These are phyloP conservation scores for Prunella fulvescens DNA, from an alignment of 2,113 vertebrate species.

Conservation along the genomic window DNA sequence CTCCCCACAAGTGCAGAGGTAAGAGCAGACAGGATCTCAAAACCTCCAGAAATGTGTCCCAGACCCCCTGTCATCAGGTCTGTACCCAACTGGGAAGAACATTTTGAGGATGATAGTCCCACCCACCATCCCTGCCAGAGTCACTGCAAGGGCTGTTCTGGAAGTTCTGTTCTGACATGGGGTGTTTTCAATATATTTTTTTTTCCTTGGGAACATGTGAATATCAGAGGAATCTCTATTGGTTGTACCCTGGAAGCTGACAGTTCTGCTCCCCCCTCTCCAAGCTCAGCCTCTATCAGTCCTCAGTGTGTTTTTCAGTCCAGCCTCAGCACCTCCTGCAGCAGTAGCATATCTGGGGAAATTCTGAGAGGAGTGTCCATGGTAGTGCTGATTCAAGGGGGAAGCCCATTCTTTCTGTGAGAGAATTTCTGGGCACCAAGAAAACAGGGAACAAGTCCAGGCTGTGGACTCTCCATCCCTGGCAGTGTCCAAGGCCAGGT, in stretches of 20 bases:
- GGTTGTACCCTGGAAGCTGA: not conserved
- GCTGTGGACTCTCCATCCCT: not conserved
- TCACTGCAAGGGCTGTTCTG: not conserved
- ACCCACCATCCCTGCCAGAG: not conserved
- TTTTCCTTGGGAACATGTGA: not conserved
- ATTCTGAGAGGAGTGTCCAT: not conserved
- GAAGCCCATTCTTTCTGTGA: not conserved
- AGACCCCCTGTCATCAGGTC: too few relatives aligned
- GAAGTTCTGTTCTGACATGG: not conserved
- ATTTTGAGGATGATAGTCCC: not conserved
- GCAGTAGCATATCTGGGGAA: not conserved
- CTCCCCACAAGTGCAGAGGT: not conserved
- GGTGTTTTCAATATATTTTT: not conserved
- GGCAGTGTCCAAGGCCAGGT: not conserved
- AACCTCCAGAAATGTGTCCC: not conserved
- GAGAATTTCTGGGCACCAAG: not conserved
- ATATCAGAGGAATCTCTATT: not conserved
- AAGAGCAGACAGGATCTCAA: not conserved
- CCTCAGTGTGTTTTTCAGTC: not conserved
- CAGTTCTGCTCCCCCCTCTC: not conserved
- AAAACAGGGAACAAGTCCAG: not conserved
- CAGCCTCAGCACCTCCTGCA: not conserved
- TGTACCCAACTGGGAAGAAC: not conserved
- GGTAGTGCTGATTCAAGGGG: not conserved
- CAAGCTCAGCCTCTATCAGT: not conserved